phyloP scores from a whole-genome alignment of 1,140 invertebrate species.

The Heliconius melpomene region DNA sequence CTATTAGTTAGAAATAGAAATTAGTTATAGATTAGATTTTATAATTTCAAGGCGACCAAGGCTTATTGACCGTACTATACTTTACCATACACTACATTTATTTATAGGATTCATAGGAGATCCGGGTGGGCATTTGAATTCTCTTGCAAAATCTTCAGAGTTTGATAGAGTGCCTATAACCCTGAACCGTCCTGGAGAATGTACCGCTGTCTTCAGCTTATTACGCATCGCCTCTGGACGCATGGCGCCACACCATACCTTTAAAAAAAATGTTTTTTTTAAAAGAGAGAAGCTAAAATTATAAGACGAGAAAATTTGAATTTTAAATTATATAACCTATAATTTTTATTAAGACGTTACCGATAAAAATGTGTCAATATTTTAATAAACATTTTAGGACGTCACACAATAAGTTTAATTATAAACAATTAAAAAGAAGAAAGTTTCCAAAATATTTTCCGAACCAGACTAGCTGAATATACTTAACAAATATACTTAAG shows the following conservation, averaged over 20 bases:
- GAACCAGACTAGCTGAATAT: neutral
- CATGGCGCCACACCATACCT: slow-evolving; percentile 99
- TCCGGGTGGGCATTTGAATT: slow-evolving; percentile 89
- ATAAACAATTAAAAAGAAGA: too few species aligned
- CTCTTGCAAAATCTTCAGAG: slow-evolving; percentile 93
- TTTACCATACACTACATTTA: slow-evolving; percentile 97
- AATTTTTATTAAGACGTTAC: too few species aligned
- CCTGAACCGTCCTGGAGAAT: slow-evolving; percentile 95
- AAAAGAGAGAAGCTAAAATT: slow-evolving; percentile 31
- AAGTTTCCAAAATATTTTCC: too few species aligned
- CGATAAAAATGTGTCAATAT: too few species aligned
- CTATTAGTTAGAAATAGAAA: too few species aligned
- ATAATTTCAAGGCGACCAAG: too few species aligned
- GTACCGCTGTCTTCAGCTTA: slow-evolving; percentile 96
- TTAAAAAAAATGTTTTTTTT: neutral
- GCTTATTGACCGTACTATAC: neutral
- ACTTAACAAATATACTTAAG: neutral
- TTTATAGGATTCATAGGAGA: slow-evolving; percentile 94
- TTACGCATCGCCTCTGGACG: slow-evolving; percentile 96
- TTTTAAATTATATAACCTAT: too few species aligned
- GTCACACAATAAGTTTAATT: too few species aligned
- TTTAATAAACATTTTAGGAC: too few species aligned
- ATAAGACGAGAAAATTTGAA: neutral
- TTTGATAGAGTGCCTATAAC: slow-evolving; percentile 96
- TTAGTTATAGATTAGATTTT: too few species aligned